Conservation (phyloP, 2,113 vertebrate species). For the Pollachius pollachius region DNA sequence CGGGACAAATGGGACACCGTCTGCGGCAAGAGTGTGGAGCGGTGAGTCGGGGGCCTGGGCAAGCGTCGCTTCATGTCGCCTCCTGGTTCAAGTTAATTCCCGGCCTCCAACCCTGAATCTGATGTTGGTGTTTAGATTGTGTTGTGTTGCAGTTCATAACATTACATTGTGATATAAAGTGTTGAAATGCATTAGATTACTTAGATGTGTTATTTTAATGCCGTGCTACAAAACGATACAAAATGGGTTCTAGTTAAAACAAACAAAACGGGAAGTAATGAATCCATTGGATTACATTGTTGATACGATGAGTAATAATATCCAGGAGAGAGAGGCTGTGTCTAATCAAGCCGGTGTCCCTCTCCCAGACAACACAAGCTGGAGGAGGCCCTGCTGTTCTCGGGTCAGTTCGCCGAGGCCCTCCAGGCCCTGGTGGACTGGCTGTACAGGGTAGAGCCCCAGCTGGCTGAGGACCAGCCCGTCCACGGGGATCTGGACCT, state of each 20-base stretch:
- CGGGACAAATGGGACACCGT: slow-evolving; percentile 99
- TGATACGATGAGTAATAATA: background rate
- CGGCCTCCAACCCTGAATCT: no score
- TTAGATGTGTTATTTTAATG: no score
- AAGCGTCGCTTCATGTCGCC: no score
- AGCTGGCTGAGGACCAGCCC: slow-evolving; percentile 92
- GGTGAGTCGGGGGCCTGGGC: slow-evolving; percentile 66
- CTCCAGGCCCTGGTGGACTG: slow-evolving; percentile 96
- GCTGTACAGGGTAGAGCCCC: slow-evolving; percentile 95
- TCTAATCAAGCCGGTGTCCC: background rate
- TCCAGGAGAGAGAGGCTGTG: background rate
- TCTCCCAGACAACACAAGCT: slow-evolving; percentile 91
- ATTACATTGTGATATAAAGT: no score
- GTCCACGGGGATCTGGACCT: slow-evolving; percentile 96
- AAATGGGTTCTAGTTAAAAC: no score
- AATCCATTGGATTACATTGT: background rate
- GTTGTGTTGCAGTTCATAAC: no score
- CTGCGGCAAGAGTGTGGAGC: slow-evolving; percentile 97
- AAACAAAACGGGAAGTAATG: no score
- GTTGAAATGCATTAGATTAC: no score
- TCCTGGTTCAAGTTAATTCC: no score
- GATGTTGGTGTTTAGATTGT: no score
- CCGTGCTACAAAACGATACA: no score
- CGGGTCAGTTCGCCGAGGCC: slow-evolving; percentile 96
- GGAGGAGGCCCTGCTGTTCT: slow-evolving; percentile 97